A percentile compares a stretch with the other conserved stretches of the same genome.
phyloP scores from a whole-genome alignment of 2,888 invertebrate genomes.

The Acronicta psi region DNA sequence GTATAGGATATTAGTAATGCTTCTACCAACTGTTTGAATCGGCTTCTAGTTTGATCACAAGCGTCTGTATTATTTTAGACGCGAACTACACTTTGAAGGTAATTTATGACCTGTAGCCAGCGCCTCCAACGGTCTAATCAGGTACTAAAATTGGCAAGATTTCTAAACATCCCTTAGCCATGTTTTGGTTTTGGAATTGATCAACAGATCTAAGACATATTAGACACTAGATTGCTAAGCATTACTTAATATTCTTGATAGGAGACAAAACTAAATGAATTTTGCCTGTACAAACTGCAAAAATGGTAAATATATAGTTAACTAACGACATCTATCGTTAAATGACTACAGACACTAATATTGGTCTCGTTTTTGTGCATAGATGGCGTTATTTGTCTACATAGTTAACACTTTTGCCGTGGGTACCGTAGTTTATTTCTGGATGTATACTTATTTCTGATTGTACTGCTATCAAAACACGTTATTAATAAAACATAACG shows the following conservation, averaged over 20 bases:
- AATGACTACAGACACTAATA: not conserved
- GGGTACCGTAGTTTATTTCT: conserved; percentile 5
- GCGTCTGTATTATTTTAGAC: too few species aligned
- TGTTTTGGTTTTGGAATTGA: too few species aligned
- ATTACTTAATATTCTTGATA: conserved; percentile 2
- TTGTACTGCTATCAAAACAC: conserved; percentile 17
- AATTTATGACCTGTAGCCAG: too few species aligned
- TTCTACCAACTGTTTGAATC: not conserved
- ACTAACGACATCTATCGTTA: not conserved
- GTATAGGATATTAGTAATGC: conserved; percentile 1
- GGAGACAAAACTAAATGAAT: not conserved
- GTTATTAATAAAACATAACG: conserved; percentile 29
- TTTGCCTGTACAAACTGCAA: conserved; percentile 4
- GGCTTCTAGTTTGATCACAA: too few species aligned
- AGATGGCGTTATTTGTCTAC: conserved; percentile 12
- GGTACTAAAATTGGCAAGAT: too few species aligned
- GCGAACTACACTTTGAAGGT: too few species aligned
- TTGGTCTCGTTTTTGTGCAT: not conserved
- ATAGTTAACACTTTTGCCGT: not conserved
- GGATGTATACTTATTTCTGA: conserved; percentile 8
- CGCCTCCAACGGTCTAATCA: too few species aligned
- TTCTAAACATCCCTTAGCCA: too few species aligned
- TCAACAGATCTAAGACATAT: too few species aligned
- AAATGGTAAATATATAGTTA: not conserved
- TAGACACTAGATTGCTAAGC: not conserved